These are phyloP conservation scores for Seriola rivoliana DNA, from an alignment of 2,113 vertebrate species.

Conservation along the genomic window DNA sequence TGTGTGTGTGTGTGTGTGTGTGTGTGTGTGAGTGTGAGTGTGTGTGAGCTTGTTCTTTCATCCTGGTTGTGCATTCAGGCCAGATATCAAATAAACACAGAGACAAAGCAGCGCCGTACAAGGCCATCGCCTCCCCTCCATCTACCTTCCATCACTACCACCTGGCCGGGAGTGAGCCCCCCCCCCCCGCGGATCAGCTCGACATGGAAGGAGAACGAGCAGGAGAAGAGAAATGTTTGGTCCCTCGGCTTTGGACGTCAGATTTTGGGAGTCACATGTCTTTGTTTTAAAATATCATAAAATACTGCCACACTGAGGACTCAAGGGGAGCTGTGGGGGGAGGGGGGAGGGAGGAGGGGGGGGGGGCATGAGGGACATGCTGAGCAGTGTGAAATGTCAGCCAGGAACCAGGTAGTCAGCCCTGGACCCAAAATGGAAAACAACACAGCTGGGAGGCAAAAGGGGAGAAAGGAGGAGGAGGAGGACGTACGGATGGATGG, in stretches of 20 bases:
- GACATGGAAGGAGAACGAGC: not conserved
- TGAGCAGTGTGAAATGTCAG: constrained; percentile 59
- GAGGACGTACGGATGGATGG: constrained; percentile 3
- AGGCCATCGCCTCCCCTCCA: not conserved
- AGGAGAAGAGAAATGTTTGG: not conserved
- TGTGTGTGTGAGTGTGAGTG: not conserved
- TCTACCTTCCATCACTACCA: not conserved
- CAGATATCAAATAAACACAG: constrained; percentile 72
- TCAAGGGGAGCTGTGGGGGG: not conserved
- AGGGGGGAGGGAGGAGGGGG: not conserved
- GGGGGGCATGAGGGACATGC: not conserved
- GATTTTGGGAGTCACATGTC: constrained; percentile 12
- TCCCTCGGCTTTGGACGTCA: not conserved
- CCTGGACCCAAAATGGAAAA: constrained; percentile 20
- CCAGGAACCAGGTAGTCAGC: constrained; percentile 53
- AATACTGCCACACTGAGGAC: not conserved
- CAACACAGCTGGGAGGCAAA: constrained; percentile 44
- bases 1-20: not conserved
- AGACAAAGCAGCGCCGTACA: constrained; percentile 52
- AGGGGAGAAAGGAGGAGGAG: not conserved
- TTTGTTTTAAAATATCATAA: constrained; percentile 17
- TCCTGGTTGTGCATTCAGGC: constrained; percentile 33
- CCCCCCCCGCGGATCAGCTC: constrained; percentile 21
- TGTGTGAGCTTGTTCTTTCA: constrained; percentile 38
- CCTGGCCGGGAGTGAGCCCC: constrained; percentile 27